A percentile compares a stretch with the other conserved stretches of the same genome.
Conservation (phyloP, 2,113 vertebrate genomes). For the Trematomus loennbergii region DNA sequence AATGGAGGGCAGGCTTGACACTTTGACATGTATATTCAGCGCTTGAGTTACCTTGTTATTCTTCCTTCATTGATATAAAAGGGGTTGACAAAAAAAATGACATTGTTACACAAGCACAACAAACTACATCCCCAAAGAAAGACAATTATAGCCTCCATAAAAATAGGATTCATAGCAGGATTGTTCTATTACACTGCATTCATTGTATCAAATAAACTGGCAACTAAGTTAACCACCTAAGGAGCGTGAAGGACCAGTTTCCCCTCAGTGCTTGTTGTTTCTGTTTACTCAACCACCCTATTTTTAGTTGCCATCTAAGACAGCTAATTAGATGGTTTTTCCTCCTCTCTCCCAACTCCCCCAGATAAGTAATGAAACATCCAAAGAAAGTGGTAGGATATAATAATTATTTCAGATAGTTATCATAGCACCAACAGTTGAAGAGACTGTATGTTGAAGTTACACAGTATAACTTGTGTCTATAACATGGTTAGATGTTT, state of each 20-base stretch:
- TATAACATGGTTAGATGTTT: background rate
- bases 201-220: background rate
- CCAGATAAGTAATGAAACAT: background rate
- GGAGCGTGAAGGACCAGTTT: background rate
- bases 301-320: constrained; percentile 7
- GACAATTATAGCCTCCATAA: background rate
- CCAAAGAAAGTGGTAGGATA: background rate
- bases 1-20: background rate
- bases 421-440: background rate
- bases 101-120: background rate
- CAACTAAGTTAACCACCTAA: background rate
- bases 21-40: background rate
- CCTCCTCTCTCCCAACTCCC: background rate
- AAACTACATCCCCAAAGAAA: background rate
- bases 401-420: background rate
- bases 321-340: background rate
- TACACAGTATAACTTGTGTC: background rate
- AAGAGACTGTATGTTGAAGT: background rate
- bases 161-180: background rate
- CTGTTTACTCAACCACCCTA: background rate
- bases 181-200: background rate
- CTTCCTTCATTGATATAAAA: background rate
- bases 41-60: background rate
- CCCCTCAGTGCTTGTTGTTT: background rate
- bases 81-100: background rate